These are phyloP conservation scores for Hemaris fuciformis DNA, from an alignment of 2,888 invertebrate species.

Conservation along the genomic window DNA sequence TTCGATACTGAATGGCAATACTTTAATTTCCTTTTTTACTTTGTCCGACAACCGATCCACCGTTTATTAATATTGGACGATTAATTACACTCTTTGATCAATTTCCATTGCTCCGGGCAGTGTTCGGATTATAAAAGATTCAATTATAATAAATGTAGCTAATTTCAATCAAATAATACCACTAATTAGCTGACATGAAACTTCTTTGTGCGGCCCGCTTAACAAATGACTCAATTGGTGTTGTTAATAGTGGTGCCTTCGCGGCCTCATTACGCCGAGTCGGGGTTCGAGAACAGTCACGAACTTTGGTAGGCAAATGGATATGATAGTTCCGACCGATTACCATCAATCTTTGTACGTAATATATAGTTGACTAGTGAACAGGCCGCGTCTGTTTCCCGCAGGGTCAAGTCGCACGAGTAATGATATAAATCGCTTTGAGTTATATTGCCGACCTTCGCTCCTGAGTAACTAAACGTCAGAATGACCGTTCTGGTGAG, in stretches of 20 bases:
- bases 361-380: slow-evolving; percentile 5
- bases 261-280: slow-evolving; percentile 51
- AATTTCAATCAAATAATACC: slow-evolving; percentile 79
- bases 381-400: neutral
- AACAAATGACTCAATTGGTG: slow-evolving; percentile 76
- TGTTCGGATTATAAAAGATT: slow-evolving; percentile 63
- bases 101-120: slow-evolving; percentile 54
- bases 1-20: slow-evolving; percentile 10
- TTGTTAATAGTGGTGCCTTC: slow-evolving; percentile 64
- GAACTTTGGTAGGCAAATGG: slow-evolving; percentile 31
- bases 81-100: slow-evolving; percentile 67
- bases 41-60: slow-evolving; percentile 30
- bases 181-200: slow-evolving; percentile 74
- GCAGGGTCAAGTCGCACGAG: neutral
- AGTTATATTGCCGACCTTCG: neutral
- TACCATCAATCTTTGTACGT: slow-evolving; percentile 1
- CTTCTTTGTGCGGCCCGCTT: slow-evolving; percentile 70
- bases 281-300: slow-evolving; percentile 52
- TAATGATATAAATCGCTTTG: neutral
- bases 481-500: neutral
- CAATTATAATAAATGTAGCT: slow-evolving; percentile 74
- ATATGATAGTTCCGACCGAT: slow-evolving; percentile 8
- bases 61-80: slow-evolving; percentile 56
- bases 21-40: slow-evolving; percentile 32
- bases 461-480: neutral